Base-by-base conservation (phyloP, 2,113 vertebrate genomes). In the Anolis sagrei region DNA sequence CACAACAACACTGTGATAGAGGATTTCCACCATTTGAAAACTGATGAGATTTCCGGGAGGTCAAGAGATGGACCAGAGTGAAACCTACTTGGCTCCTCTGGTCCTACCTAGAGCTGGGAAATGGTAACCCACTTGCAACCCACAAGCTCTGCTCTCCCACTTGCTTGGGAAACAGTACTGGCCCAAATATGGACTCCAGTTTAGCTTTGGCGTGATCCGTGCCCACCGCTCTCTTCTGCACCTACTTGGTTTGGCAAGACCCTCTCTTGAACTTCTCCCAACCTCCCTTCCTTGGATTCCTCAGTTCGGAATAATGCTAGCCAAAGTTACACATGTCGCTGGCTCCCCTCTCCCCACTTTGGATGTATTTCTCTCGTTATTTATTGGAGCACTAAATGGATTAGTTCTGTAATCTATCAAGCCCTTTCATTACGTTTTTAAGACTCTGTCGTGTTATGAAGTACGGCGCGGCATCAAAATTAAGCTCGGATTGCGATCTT, bases 371-470 rank as follows among this genome's bases (percentile, higher is more conserved):
- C 72, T 64, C 72, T 14, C 10, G 29, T 83, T 83, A 83, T 83
- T 83, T 76, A 83, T 76, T 76, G 39, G 72, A 76, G 34, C 82
- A 83, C 82, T 83, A 83, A 83, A 83, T 83, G 72, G 72, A 83
- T 83, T 76, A 83, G 82, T 83, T 83, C 82, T 76, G 82, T 62
- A 76, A 83, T 83, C 82, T 83, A 83, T 83, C 82, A 83, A 66
- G 29, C 58, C 73, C 16, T 76, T 83, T 83, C 82, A 83, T 83
- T 83, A 83, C 82, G 49, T 83, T 83, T 83, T 83, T 83, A 83
- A 83, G 82, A 76, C 82, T 76, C 82, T 83, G 82, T 66, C 82
- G 19, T 48, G 72, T 83, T 83, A 76, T 76, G 82, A 83, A 83
- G 82, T 83, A 83, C 58, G 4, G 81, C 51, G 3, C 34, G 3